Base-by-base conservation (phyloP, 2,113 vertebrate genomes). In the Thunnus thynnus region DNA sequence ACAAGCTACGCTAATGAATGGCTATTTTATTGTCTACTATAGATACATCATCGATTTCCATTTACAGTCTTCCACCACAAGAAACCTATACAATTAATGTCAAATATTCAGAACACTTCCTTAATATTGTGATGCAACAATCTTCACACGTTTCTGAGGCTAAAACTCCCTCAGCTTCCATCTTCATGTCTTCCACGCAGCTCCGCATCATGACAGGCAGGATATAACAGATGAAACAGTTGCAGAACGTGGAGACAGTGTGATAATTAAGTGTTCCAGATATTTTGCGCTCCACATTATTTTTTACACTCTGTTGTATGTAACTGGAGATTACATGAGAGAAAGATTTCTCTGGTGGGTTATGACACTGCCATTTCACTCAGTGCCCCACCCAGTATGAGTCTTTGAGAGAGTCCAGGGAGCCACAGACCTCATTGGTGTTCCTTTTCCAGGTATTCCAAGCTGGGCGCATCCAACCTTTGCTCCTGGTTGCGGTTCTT, bases 401-500 rank as follows among this genome's bases (percentile, higher is more conserved):
- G 93, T 83, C 96, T 93, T 87, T 96, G 93, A 73, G 44, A n/a
- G 48, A n/a, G 6, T 50, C 18, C 18, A 6, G 47, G 22, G 17
- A 11, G 27, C 16, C 13, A 7, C 16, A 8, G 13, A n/a, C 5
- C 25, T 93, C 84, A 92, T n/a, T 88, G 87, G 22, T 71, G 88
- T 64, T 89, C 89, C 48, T 90, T 91, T 11, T 95, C 94, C 82
- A 96, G 89, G 63, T 96, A 96, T 65, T 96, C 95, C 72, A 96
- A 86, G 76, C 85, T 89, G 3, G 94, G 95, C 0, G 94, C 94
- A 3, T 95, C 93, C 48, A 96, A 75, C 61, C 95, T 91, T 89
- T 95, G 94, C 79, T 96, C 95, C 64, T 93, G 97, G 69, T 97
- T 93, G 68, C 93, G 95, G 91, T 99, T 99, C 86, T 96, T 99